Evolutionary conservation across 1,140 invertebrate species (phyloP).

Genomic region (Probaryconus sp.): DNA sequence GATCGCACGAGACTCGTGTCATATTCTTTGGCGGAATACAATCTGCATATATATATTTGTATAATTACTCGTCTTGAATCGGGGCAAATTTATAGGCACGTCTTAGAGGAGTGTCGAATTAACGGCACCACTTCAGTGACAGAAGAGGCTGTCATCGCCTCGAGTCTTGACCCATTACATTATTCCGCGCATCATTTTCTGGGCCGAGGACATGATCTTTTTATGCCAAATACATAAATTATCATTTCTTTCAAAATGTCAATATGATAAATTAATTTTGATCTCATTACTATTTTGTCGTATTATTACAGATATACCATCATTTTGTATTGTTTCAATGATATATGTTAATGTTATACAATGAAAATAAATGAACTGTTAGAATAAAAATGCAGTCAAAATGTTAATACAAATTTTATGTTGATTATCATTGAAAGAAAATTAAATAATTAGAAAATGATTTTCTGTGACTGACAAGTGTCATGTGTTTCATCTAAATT

Average conservation of each 20-base stretch:
- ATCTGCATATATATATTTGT: slow-evolving; percentile 47
- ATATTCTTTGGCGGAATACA: slow-evolving; percentile 22
- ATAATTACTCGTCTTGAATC: slow-evolving; percentile 47
- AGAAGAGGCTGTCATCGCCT: slow-evolving; percentile 46
- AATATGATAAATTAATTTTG: too few species aligned
- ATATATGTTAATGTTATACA: too few species aligned
- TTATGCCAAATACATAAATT: slow-evolving; percentile 38
- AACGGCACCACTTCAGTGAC: slow-evolving; percentile 36
- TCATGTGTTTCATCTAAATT: too few species aligned
- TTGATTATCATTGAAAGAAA: too few species aligned
- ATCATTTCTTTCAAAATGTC: not conserved
- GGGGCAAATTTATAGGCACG: slow-evolving; percentile 56
- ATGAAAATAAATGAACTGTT: too few species aligned
- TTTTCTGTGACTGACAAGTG: too few species aligned
- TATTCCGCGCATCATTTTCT: slow-evolving; percentile 42
- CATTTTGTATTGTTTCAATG: too few species aligned
- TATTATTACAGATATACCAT: too few species aligned
- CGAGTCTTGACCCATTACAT: slow-evolving; percentile 53
- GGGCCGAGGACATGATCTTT: slow-evolving; percentile 55
- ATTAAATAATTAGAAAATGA: too few species aligned
- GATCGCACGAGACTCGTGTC: slow-evolving; percentile 7
- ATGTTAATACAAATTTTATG: too few species aligned
- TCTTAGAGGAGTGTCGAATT: slow-evolving; percentile 57
- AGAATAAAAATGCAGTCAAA: too few species aligned
- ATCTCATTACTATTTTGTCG: too few species aligned